Evolutionary conservation across 2,797 vertebrate genomes (phyloP).

Genomic region (Orientallactaga sibirica): DNA sequence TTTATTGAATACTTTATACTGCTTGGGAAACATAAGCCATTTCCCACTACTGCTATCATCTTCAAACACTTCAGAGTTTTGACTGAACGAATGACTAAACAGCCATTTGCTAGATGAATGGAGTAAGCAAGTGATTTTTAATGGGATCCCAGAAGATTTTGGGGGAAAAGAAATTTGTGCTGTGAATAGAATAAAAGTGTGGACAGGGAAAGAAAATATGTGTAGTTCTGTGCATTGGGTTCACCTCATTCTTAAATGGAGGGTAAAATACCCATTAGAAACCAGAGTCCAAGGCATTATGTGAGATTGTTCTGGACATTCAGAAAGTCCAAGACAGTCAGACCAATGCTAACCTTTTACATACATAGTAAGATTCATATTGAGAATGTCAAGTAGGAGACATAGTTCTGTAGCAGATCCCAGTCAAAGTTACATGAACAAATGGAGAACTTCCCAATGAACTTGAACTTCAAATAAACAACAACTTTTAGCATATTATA

Average conservation of each 20-base stretch:
- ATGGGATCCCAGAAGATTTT: constrained; percentile 59
- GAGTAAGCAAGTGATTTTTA: constrained; percentile 33
- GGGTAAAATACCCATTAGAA: not conserved
- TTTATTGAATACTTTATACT: constrained; percentile 51
- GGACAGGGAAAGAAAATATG: not conserved
- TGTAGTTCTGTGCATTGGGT: not conserved
- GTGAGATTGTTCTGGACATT: not conserved
- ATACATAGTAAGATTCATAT: not conserved
- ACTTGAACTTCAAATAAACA: not conserved
- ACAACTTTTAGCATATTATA: not conserved
- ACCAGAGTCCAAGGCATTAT: not conserved
- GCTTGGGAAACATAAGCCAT: constrained; percentile 58
- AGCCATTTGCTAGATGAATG: constrained; percentile 44
- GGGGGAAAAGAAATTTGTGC: constrained; percentile 24
- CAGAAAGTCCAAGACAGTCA: not conserved
- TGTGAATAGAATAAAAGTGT: constrained; percentile 3
- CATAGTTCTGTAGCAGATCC: not conserved
- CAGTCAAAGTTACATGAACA: not conserved
- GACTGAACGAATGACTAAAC: constrained; percentile 39
- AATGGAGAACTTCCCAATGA: not conserved
- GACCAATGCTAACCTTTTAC: not conserved
- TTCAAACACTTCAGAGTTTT: constrained; percentile 56
- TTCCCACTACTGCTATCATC: constrained; percentile 48
- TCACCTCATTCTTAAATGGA: not conserved
- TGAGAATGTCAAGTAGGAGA: not conserved